Conservation (phyloP, 2,797 vertebrate genomes). For the Chromis chromis region DNA sequence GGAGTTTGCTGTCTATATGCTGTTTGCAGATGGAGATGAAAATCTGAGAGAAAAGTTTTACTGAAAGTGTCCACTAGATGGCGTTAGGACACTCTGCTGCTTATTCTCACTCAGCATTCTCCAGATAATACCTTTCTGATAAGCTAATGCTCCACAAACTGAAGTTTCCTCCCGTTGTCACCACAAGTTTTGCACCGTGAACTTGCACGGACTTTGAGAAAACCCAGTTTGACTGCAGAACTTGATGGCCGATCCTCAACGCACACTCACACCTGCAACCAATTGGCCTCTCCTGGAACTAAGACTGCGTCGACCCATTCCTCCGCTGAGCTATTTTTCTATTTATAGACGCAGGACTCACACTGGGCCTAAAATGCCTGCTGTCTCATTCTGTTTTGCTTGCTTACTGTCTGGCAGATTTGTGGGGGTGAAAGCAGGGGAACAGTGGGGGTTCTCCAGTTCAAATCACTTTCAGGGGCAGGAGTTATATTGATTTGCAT, state of each 20-base stretch:
- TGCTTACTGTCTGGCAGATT: constrained; percentile 58
- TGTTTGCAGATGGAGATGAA: too few relatives aligned
- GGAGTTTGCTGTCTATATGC: too few relatives aligned
- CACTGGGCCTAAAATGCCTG: constrained; percentile 55
- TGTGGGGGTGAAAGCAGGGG: not conserved
- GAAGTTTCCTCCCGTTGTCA: not conserved
- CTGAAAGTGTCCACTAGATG: constrained; percentile 65
- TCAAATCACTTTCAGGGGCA: constrained; percentile 43
- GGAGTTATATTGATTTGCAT: constrained; percentile 28
- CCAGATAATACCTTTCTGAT: constrained; percentile 9
- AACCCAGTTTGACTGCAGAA: not conserved
- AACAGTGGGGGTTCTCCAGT: not conserved
- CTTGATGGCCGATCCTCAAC: constrained; percentile 1
- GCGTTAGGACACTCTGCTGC: not conserved
- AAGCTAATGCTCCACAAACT: not conserved
- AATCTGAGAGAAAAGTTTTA: not conserved
- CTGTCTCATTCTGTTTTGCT: constrained; percentile 65
- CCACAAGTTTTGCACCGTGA: not conserved
- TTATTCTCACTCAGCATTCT: not conserved
- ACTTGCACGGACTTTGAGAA: not conserved
- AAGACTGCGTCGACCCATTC: constrained; percentile 53
- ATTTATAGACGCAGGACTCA: constrained; percentile 71
- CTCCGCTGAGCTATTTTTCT: constrained; percentile 69
- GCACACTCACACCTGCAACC: constrained; percentile 52
- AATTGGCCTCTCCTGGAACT: constrained; percentile 48